These are phyloP conservation scores for Macrobrachium nipponense DNA, from an alignment of 1,140 invertebrate genomes.

Conservation along the genomic window DNA sequence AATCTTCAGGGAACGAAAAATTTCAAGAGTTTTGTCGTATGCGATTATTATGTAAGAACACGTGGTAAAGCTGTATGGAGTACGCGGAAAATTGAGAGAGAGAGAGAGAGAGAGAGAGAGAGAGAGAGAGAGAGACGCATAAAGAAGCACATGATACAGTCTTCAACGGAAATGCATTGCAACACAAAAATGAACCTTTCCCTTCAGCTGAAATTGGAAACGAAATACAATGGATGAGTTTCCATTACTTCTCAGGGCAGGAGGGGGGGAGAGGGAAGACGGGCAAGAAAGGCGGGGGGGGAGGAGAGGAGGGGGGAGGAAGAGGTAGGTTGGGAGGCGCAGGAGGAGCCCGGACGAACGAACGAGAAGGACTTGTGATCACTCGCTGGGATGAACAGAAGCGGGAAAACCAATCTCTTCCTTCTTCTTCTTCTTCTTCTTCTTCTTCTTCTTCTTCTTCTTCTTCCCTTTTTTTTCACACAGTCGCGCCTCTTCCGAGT, in stretches of 20 bases:
- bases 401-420: neutral
- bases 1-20: too few relatives aligned
- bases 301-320: too few relatives aligned
- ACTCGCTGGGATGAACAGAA: constrained; percentile 33
- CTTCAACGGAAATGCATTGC: constrained; percentile 50
- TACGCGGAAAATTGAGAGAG: neutral
- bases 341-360: too few relatives aligned
- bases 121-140: constrained; percentile 21
- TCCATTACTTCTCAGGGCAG: constrained; percentile 57
- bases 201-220: constrained; percentile 59
- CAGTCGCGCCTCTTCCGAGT: too few relatives aligned
- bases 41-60: too few relatives aligned
- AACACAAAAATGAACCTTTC: constrained; percentile 59
- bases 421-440: neutral
- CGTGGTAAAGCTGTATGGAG: neutral
- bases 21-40: too few relatives aligned
- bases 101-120: constrained; percentile 18
- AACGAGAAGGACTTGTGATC: constrained; percentile 38
- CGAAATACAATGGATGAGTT: constrained; percentile 62
- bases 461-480: too few relatives aligned
- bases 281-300: too few relatives aligned
- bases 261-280: constrained; percentile 1
- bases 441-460: too few relatives aligned
- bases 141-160: constrained; percentile 40
- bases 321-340: too few relatives aligned